Conservation (phyloP, 2,113 vertebrate genomes). For the Poeciliopsis retropinna region DNA sequence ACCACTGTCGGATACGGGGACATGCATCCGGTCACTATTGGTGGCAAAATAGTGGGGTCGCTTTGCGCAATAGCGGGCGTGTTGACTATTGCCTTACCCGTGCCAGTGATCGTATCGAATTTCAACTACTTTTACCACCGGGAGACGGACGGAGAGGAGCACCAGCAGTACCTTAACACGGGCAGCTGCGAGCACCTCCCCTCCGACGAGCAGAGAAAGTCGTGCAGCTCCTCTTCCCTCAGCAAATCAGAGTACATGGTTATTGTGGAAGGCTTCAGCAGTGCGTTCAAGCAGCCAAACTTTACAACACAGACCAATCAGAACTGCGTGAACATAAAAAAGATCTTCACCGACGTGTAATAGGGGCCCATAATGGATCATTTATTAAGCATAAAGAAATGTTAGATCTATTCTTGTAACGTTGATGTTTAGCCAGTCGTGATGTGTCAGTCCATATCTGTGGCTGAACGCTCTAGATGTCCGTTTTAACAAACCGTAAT, state of each 20-base stretch:
- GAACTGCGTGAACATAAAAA: slow-evolving; percentile 93
- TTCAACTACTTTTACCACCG: slow-evolving; percentile 99
- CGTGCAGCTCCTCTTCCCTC: slow-evolving; percentile 90
- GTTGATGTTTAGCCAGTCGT: slow-evolving; percentile 57
- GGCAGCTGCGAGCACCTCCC: slow-evolving; percentile 91
- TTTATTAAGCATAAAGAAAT: slow-evolving; percentile 43
- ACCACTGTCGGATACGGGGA: slow-evolving; percentile 98
- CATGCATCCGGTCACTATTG: slow-evolving; percentile 97
- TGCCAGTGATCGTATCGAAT: slow-evolving; percentile 98
- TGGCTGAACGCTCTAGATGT: slow-evolving; percentile 54
- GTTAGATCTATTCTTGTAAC: slow-evolving; percentile 16
- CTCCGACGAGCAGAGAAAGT: slow-evolving; percentile 87
- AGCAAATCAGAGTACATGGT: slow-evolving; percentile 96
- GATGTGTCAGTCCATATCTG: slow-evolving; percentile 68
- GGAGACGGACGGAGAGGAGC: slow-evolving; percentile 96
- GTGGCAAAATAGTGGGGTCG: slow-evolving; percentile 97
- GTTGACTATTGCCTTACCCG: slow-evolving; percentile 94
- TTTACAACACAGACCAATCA: slow-evolving; percentile 92
- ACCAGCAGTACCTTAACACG: slow-evolving; percentile 88
- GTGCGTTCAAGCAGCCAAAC: slow-evolving; percentile 87
- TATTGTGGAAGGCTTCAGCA: slow-evolving; percentile 91
- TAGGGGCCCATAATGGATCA: slow-evolving; percentile 6
- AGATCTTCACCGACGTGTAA: slow-evolving; percentile 98
- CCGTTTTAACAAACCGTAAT: slow-evolving; percentile 47
- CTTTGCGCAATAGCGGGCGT: slow-evolving; percentile 97